These are phyloP conservation scores for Mus musculus DNA, from an alignment of 2,113 vertebrate species.

Conservation along the genomic window DNA sequence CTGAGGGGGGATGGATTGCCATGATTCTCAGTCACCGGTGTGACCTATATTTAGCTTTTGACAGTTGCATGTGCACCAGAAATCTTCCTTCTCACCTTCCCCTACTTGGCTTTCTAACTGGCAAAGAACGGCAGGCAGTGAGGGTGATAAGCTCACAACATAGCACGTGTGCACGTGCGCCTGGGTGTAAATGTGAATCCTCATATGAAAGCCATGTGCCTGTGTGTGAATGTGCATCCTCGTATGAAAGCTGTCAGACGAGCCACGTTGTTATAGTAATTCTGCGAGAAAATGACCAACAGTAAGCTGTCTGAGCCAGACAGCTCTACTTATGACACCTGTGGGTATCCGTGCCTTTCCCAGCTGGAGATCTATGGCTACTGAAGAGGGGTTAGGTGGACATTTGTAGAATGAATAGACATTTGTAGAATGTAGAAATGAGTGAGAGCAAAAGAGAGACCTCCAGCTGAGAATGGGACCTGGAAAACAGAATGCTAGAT, in stretches of 20 bases:
- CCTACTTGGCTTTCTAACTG: slow-evolving; percentile 47
- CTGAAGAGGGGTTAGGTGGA: neutral
- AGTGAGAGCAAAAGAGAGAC: neutral
- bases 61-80: slow-evolving; percentile 49
- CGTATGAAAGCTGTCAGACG: neutral
- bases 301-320: neutral
- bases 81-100: slow-evolving; percentile 63
- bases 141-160: slow-evolving; percentile 38
- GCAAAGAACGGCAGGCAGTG: slow-evolving; percentile 61
- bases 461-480: neutral
- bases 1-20: neutral
- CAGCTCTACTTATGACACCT: neutral
- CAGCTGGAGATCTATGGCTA: neutral
- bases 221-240: no score
- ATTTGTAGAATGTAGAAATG: neutral
- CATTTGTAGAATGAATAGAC: neutral
- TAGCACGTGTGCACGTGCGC: neutral
- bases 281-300: neutral
- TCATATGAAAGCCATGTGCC: neutral
- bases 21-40: neutral
- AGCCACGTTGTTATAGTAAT: slow-evolving; percentile 1
- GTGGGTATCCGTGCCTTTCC: neutral
- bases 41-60: slow-evolving; percentile 70
- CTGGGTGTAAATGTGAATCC: no score
- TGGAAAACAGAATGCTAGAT: neutral